Evolutionary conservation across 1,140 invertebrate genomes (phyloP), one percentile per base, ranked within the genome.

Genomic region (Philotrypesis tridentata): DNA sequence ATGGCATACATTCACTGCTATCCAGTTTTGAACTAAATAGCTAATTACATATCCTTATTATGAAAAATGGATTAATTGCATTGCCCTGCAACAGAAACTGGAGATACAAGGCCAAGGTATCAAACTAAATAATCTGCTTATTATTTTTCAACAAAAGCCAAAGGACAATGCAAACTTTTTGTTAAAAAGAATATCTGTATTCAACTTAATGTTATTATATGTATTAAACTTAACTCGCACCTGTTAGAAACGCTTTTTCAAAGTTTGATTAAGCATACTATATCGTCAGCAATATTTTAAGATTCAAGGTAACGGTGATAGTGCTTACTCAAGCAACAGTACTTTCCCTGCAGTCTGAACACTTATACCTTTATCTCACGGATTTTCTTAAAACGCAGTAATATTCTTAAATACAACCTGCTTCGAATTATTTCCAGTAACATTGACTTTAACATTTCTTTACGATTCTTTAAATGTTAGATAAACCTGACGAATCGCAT

Each of bases 401-500:
- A 82, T 71, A 55, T 65, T 68, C 23, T 82, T 68, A 61, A 48
- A 70, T 80, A 55, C 27, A 65, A 74, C 27, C 71, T 74, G 70
- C 29, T 79, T 61, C 37, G 40, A 48, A 67, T 48, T 48, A 31
- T 61, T 80, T 82, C 27, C 33, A 61, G 25, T 77, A 82, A 82
- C 72, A 76, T 77, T 76, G 61, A 76, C n/a, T 81, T 61, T 37
- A 80, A 81, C 40, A 76, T 82, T 71, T 82, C n/a, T 72, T 6
- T 76, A 70, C 31, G 33, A 9, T 60, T 73, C n/a, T 80, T 81
- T 60, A 81, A 65, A 70, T n/a, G 43, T 1, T 37, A 78, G 72
- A 63, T 61, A 17, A 72, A 33, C 27, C 71, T 77, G 55, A 40
- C 63, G 48, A 4, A 55, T 17, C 17, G 17, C 3, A 55, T 4